These are phyloP conservation scores for Polyodon spathula DNA, from an alignment of 2,113 vertebrate genomes.

Conservation along the genomic window DNA sequence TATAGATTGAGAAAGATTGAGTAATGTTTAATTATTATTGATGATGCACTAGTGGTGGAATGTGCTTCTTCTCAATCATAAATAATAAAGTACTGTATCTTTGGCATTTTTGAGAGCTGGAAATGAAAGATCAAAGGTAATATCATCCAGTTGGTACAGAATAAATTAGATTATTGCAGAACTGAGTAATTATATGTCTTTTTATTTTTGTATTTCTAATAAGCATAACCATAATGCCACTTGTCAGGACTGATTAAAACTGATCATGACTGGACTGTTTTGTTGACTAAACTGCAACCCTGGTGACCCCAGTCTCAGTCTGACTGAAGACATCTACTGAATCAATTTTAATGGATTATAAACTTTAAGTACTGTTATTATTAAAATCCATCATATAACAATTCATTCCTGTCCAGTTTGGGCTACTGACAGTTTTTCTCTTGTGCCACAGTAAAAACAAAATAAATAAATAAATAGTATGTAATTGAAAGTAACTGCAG, in stretches of 20 bases:
- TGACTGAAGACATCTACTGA: conserved; percentile 41
- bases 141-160: conserved; percentile 40
- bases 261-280: conserved; percentile 29
- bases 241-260: conserved; percentile 41
- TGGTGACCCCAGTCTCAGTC: neutral
- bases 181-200: conserved; percentile 62
- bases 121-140: conserved; percentile 44
- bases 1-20: no score
- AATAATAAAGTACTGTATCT: conserved; percentile 30
- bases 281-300: conserved; percentile 57
- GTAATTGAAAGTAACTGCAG: conserved; percentile 52
- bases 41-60: conserved; percentile 8
- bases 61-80: conserved; percentile 25
- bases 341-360: conserved; percentile 63
- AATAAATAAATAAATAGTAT: conserved; percentile 60
- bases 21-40: conserved; percentile 14
- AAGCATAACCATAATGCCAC: conserved; percentile 51
- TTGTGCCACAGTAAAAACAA: conserved; percentile 41
- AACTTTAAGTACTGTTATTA: conserved; percentile 49
- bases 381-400: conserved; percentile 32
- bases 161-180: conserved; percentile 63
- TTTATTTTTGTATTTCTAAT: conserved; percentile 51
- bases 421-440: neutral
- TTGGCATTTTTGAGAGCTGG: conserved; percentile 35
- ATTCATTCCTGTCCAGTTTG: conserved; percentile 13